Percentiles rank a stretch among this genome's conserved stretches.
These are phyloP conservation scores for Cryptotermes secundus DNA, from an alignment of 1,140 invertebrate genomes.

Conservation along the genomic window DNA sequence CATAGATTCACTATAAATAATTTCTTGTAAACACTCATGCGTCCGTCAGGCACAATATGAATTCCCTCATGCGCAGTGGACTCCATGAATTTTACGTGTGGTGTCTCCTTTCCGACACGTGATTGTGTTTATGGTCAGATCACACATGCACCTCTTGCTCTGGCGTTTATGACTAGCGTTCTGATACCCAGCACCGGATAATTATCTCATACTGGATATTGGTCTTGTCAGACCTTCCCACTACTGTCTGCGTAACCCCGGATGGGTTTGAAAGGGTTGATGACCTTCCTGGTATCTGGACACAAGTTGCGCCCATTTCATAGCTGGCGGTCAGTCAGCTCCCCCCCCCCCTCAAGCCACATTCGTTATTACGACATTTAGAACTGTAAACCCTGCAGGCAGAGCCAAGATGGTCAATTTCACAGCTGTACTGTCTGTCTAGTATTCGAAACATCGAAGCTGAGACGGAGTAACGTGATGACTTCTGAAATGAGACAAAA, in stretches of 20 bases:
- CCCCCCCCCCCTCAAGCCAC: not conserved
- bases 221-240: not conserved
- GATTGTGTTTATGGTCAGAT: too few species aligned
- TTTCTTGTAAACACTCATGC: too few species aligned
- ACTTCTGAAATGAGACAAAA: too few species aligned
- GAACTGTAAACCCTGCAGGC: not conserved
- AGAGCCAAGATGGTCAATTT: not conserved
- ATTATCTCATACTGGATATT: not conserved
- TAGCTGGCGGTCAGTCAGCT: not conserved
- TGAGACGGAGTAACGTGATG: too few species aligned
- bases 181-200: not conserved
- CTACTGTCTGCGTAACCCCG: not conserved
- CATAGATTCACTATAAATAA: too few species aligned
- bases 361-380: not conserved
- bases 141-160: not conserved
- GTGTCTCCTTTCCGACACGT: too few species aligned
- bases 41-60: too few species aligned
- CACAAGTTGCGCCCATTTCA: not conserved
- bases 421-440: not conserved
- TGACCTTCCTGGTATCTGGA: not conserved
- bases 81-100: too few species aligned
- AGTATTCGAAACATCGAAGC: not conserved
- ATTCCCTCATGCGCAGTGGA: too few species aligned
- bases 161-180: not conserved
- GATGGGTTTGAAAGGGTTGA: not conserved